Base-by-base conservation (phyloP, 2,797 vertebrate species). In the Coendou prehensilis region DNA sequence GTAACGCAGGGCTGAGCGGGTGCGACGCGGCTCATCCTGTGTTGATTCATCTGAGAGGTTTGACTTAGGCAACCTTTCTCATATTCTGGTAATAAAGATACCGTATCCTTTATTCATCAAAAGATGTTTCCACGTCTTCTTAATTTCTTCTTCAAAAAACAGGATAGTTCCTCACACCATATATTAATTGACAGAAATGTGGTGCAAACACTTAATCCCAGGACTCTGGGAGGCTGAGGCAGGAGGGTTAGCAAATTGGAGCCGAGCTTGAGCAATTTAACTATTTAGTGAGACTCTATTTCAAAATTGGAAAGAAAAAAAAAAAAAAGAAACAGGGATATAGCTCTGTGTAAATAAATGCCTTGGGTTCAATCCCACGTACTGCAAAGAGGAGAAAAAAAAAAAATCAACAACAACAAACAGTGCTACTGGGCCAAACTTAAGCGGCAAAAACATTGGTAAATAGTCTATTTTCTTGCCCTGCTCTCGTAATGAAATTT, bases 1-100 rank as follows among this genome's bases (percentile, higher is more conserved):
- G 5, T 71, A 9, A 9, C 81, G 1, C 8, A 3, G 22, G 6
- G 4, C 17, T 45, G n/a, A 37, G 2, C 23, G 5, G 0, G 0
- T 3, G 0, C 13, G 3, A 1, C 6, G 14, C 2, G 10, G 50
- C 0, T 18, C 3, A 30, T 17, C 57, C 14, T 45, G 30, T 64
- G 13, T 80, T 57, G 11, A 54, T 2, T 84, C 41, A 47, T 26
- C 20, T 15, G 9, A 87, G 26, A 85, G 5, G 2, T 56, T 73
- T 83, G 37, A 52, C 8, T 82, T 30, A 79, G 50, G 41, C 6
- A 37, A 79, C 15, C 52, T 93, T 71, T 67, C 20, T 67, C 20
- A 52, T 33, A 15, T 57, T 37, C 11, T 79, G 91, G 47, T 17
- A 63, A 28, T 57, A 52, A 79, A 80, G 73, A 23, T 2, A 57